These are phyloP conservation scores for Dipus sagitta DNA, from an alignment of 2,797 vertebrate genomes.

Conservation along the genomic window DNA sequence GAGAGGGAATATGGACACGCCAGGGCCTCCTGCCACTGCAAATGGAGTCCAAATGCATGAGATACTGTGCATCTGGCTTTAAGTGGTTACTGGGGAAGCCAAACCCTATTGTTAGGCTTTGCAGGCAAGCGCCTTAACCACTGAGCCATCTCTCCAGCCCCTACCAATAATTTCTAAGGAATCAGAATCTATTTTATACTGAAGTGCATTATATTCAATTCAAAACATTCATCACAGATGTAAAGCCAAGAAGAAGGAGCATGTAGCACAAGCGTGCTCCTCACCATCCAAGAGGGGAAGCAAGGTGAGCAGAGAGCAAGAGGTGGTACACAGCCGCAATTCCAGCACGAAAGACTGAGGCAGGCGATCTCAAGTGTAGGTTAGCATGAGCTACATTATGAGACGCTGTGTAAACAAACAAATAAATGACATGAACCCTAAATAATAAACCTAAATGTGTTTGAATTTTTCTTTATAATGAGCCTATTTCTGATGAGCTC, in stretches of 20 bases:
- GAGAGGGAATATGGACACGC: no score
- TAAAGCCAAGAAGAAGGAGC: background rate
- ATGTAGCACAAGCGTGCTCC: background rate
- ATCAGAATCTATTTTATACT: background rate
- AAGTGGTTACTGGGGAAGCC: no score
- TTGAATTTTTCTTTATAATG: conserved; percentile 30
- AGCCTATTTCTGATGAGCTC: background rate
- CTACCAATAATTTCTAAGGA: conserved; percentile 27
- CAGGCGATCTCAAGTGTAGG: background rate
- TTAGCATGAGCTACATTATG: background rate
- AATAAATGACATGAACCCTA: background rate
- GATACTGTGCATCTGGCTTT: no score
- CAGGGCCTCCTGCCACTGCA: no score
- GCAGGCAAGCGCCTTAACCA: no score
- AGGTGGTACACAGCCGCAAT: background rate
- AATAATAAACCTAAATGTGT: background rate
- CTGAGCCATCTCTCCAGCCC: no score
- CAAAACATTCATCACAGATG: background rate
- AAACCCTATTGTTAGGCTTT: no score
- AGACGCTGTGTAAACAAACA: background rate
- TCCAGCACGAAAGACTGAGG: background rate
- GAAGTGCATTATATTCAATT: background rate
- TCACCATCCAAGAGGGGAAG: background rate
- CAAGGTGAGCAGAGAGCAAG: background rate
- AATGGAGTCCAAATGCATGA: no score